These are phyloP conservation scores for Thamnaconus septentrionalis DNA, from an alignment of 2,113 vertebrate genomes.

Conservation along the genomic window DNA sequence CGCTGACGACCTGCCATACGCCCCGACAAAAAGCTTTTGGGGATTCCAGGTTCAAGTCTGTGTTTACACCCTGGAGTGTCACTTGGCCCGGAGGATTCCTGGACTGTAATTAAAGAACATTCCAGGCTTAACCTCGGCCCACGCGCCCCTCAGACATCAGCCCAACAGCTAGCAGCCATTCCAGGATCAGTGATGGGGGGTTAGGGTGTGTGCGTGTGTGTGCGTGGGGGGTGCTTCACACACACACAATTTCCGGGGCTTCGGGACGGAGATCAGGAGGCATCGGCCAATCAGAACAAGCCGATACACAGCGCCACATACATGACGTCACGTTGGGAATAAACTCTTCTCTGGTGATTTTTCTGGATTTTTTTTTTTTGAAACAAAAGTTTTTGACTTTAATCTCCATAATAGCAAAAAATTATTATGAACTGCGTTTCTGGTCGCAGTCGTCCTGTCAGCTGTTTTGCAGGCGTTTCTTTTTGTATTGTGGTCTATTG, in stretches of 20 bases:
- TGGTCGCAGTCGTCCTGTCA: too few species aligned
- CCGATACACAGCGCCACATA: too few species aligned
- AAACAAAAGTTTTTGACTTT: too few species aligned
- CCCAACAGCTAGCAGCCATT: constrained; percentile 51
- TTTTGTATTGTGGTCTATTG: too few species aligned
- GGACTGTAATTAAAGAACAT: constrained; percentile 74
- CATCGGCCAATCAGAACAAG: too few species aligned
- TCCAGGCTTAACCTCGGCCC: constrained; percentile 72
- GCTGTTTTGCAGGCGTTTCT: too few species aligned
- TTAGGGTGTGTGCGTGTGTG: too few species aligned
- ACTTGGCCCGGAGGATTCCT: neutral
- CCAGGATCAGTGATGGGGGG: neutral
- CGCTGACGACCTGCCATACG: constrained; percentile 13
- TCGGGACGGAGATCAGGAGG: constrained; percentile 5
- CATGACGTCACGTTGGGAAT: too few species aligned
- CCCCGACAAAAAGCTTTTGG: constrained; percentile 18
- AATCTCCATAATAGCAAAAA: too few species aligned
- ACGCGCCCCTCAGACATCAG: constrained; percentile 47
- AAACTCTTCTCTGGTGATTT: too few species aligned
- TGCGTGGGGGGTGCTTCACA: constrained; percentile 25
- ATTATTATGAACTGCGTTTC: too few species aligned
- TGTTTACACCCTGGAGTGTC: constrained; percentile 38
- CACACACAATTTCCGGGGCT: constrained; percentile 16
- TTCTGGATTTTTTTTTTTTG: too few species aligned
- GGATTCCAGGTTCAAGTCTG: constrained; percentile 23